A percentile compares a stretch with the other conserved stretches of the same genome.
Evolutionary conservation across 2,113 vertebrate genomes (phyloP).

Genomic region (Mesitornis unicolor): DNA sequence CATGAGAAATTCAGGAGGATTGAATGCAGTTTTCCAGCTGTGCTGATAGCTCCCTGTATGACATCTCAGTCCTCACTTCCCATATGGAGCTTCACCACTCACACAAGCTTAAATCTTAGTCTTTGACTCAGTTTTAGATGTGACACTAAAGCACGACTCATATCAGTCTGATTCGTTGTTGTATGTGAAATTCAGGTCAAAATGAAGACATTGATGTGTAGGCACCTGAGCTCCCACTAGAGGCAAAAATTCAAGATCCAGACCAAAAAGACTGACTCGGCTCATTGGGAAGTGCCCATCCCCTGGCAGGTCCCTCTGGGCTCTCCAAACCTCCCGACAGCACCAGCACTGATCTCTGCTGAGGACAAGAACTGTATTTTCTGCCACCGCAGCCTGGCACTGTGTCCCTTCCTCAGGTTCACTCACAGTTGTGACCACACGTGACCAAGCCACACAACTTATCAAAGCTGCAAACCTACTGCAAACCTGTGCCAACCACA

Average conservation of each 20-base stretch:
- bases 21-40: not conserved
- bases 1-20: not conserved
- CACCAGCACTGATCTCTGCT: not conserved
- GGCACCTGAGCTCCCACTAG: not conserved
- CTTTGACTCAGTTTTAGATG: not conserved
- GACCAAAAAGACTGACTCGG: not conserved
- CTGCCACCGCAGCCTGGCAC: not conserved
- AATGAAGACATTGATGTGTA: not conserved
- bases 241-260: not conserved
- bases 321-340: not conserved
- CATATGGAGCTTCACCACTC: not conserved
- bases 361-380: not conserved
- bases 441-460: not conserved
- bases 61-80: not conserved
- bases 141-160: not conserved
- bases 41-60: not conserved
- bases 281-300: not conserved
- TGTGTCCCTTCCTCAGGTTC: not conserved
- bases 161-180: not conserved
- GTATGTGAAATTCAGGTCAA: not conserved
- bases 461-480: not conserved
- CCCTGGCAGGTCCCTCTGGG: not conserved
- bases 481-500: rapidly evolving
- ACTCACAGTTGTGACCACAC: not conserved
- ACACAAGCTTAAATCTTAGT: not conserved